Conservation (phyloP, 1,140 invertebrate species). For the Polypedilum pembai region DNA sequence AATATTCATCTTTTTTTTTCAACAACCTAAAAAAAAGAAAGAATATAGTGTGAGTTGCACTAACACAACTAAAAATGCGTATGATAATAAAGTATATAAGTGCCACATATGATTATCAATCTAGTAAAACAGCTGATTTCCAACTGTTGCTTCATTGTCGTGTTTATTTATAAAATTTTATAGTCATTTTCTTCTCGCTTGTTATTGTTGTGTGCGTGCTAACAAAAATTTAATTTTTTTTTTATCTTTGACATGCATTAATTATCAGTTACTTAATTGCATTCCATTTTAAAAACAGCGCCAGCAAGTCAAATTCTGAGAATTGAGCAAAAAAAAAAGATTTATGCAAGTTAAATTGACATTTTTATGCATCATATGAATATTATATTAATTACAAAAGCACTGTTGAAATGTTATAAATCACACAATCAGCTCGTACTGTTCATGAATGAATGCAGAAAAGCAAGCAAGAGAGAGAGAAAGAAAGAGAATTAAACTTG, state of each 20-base stretch:
- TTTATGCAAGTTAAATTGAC: not conserved
- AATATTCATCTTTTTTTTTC: no score
- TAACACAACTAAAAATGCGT: not conserved
- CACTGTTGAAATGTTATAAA: conserved; percentile 3
- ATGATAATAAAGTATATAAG: conserved; percentile 4
- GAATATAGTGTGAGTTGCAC: not conserved
- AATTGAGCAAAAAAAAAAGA: not conserved
- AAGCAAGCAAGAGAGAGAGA: not conserved
- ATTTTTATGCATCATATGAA: conserved; percentile 1
- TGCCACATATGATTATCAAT: conserved; percentile 24
- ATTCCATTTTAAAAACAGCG: not conserved
- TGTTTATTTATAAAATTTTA: not conserved
- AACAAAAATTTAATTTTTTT: not conserved
- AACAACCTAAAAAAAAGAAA: not conserved
- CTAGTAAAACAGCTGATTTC: conserved; percentile 19
- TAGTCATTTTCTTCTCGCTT: not conserved
- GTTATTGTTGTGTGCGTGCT: not conserved
- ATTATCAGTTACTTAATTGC: not conserved
- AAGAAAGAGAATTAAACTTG: not conserved
- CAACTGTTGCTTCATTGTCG: conserved; percentile 10
- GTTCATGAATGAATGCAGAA: conserved; percentile 12
- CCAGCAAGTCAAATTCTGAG: not conserved
- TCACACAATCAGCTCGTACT: not conserved
- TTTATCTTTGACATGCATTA: not conserved
- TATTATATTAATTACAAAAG: not conserved